A percentile compares a stretch with the other conserved stretches of the same genome.
phyloP scores from a whole-genome alignment of 2,797 vertebrate genomes.

The Sebastes itinus region DNA sequence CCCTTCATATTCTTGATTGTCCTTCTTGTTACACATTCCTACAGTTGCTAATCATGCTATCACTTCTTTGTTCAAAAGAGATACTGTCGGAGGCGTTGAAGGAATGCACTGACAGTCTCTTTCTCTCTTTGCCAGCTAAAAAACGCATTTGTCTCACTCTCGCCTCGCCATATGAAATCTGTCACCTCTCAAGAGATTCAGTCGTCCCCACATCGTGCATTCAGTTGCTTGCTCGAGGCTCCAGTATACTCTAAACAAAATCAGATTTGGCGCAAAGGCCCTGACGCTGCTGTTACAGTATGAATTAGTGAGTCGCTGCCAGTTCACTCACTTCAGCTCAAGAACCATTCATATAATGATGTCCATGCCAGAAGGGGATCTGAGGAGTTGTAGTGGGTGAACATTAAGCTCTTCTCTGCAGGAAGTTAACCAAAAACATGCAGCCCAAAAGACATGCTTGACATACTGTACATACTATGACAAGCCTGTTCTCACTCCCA shows the following conservation, averaged over 20 bases:
- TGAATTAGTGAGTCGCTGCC: background rate
- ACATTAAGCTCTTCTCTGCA: background rate
- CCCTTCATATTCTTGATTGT: constrained; percentile 2
- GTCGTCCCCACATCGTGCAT: background rate
- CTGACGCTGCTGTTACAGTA: background rate
- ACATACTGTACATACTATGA: background rate
- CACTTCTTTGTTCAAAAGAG: background rate
- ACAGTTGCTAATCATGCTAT: background rate
- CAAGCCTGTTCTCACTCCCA: no score
- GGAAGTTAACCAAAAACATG: background rate
- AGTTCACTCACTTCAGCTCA: background rate
- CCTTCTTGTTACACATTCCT: background rate
- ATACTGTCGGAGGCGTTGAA: background rate
- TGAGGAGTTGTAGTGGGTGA: background rate
- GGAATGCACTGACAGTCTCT: background rate
- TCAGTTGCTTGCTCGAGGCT: constrained; percentile 1
- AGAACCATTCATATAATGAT: background rate
- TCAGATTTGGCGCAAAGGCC: background rate
- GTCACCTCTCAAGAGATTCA: background rate
- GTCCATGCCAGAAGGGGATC: background rate
- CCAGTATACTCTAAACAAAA: background rate
- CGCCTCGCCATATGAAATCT: background rate
- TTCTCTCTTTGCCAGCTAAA: background rate
- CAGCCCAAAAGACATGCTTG: background rate
- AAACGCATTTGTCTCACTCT: background rate